phyloP scores from a whole-genome alignment of 2,797 vertebrate species.

The Falco naumanni region DNA sequence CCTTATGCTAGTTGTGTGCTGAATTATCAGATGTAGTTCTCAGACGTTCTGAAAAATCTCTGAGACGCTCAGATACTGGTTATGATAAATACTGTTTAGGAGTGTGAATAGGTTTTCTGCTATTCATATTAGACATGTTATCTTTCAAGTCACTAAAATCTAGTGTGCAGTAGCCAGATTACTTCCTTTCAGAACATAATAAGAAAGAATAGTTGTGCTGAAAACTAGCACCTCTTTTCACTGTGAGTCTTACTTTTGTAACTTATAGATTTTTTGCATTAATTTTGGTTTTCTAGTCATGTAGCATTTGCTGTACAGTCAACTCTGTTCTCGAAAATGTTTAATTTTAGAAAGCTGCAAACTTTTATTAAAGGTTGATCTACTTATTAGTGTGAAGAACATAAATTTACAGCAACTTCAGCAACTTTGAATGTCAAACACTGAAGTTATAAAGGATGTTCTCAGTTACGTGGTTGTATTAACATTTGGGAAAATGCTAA shows the following conservation, averaged over 20 bases:
- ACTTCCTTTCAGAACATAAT: neutral
- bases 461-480: neutral
- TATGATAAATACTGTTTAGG: neutral
- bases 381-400: neutral
- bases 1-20: neutral
- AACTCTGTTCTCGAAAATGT: neutral
- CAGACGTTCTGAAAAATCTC: neutral
- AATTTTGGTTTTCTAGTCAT: neutral
- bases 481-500: neutral
- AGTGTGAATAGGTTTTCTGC: neutral
- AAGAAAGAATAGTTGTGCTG: neutral
- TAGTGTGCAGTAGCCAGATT: neutral
- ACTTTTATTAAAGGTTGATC: neutral
- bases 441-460: neutral
- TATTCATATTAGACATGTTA: neutral
- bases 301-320: neutral
- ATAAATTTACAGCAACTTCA: neutral
- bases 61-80: neutral
- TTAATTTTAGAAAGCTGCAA: neutral
- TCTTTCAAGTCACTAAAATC: neutral
- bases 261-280: neutral
- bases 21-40: neutral
- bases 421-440: neutral
- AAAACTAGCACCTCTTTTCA: neutral
- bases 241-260: neutral